Base-by-base conservation (phyloP, 2,888 invertebrate species). In the Aelia acuminata region DNA sequence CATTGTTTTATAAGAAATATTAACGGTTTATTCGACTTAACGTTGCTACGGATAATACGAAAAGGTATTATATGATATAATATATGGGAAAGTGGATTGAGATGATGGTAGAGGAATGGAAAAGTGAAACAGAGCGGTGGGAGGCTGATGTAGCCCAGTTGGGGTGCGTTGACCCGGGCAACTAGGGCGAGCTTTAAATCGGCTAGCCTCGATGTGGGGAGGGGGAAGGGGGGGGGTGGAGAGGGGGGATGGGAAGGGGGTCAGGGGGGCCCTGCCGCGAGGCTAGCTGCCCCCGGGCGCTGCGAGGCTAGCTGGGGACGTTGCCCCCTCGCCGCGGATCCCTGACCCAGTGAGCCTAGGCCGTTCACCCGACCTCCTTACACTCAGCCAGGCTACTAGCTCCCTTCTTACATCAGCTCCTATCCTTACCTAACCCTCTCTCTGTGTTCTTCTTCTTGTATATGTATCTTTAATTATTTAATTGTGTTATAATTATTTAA, bases 151-250 rank as follows among this genome's bases (percentile, higher is more conserved):
- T 89, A 89, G 88, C 89, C 89, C 85, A 89, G 89, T 88, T 89
- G 43, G 89, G 88, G 89, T 88, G 86, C 89, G 87, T 89, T 89
- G 88, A 89, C 89, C 89, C 88, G 87, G 87, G 18, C 57, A 89
- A 88, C 89, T 89, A 88, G 89, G 89, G 88, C 89, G 89, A 84
- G 89, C 89, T 89, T 88, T 89, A 89, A 89, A 88, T 89, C 90
- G 88, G 89, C 88, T 85, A 87, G 80, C 86, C 87, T 84, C 86
- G 50, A 18, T 22, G 35, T 7, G 70, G 88, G 75, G 18, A 20
- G 49, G 75, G 48, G 15, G 39, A 35, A 39, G 15, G 63, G 20
- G 50, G 48, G 13, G 13, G 57, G 57, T n/a, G 57, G 15, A n/a
- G 18, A 20, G 87, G 87, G 53, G 43, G 48, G 8, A n/a, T 43